A percentile compares a stretch with the other conserved stretches of the same genome.
These are phyloP conservation scores for Drosophila willistoni DNA, from an alignment of 1,140 invertebrate species.

Conservation along the genomic window DNA sequence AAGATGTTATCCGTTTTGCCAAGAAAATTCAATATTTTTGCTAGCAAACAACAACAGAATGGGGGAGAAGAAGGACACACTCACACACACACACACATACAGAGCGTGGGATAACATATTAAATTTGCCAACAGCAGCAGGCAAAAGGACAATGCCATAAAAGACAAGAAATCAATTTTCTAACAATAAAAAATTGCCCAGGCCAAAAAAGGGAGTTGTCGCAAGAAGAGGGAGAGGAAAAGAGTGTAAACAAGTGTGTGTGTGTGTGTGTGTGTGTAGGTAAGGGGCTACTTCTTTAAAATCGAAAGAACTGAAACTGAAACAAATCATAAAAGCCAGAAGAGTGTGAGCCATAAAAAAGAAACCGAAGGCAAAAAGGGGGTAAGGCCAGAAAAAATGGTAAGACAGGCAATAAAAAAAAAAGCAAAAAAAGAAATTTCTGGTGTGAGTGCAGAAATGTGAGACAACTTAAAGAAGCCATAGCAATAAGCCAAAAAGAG, in stretches of 20 bases:
- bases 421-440: neutral
- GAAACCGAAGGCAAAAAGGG: slow-evolving; percentile 38
- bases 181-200: slow-evolving; percentile 76
- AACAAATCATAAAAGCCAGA: slow-evolving; percentile 71
- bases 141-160: slow-evolving; percentile 73
- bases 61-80: neutral
- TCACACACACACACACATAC: slow-evolving; percentile 37
- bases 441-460: slow-evolving; percentile 14
- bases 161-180: slow-evolving; percentile 78
- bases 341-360: slow-evolving; percentile 56
- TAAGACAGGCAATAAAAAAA: slow-evolving; percentile 65
- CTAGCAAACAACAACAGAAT: slow-evolving; percentile 66
- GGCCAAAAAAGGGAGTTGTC: slow-evolving; percentile 28
- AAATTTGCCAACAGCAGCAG: slow-evolving; percentile 72
- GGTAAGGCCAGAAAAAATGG: slow-evolving; percentile 2
- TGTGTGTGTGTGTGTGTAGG: neutral
- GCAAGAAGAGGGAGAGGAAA: neutral
- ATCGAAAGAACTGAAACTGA: slow-evolving; percentile 57
- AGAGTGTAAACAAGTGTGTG: neutral
- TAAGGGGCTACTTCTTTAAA: slow-evolving; percentile 51
- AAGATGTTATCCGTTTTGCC: slow-evolving; percentile 69
- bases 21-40: slow-evolving; percentile 75
- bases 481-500: slow-evolving; percentile 27
- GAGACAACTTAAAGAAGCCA: slow-evolving; percentile 39
- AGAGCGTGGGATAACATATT: slow-evolving; percentile 72